Conservation (phyloP, 2,888 invertebrate genomes). For the Ormia ochracea region DNA sequence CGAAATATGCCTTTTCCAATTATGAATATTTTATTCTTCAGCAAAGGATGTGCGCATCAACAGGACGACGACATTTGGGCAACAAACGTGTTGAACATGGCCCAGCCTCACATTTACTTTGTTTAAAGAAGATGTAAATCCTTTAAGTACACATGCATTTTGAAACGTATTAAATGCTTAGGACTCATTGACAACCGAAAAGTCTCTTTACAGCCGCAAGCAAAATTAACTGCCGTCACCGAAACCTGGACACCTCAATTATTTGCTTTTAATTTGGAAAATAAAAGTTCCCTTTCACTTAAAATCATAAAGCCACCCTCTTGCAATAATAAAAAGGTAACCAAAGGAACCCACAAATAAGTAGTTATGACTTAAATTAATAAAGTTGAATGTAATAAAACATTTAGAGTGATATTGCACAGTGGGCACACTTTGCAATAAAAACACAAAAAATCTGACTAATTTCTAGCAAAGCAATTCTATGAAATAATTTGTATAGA, state of each 20-base stretch:
- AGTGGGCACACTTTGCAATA: too few relatives aligned
- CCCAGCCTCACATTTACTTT: background rate
- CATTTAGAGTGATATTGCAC: too few relatives aligned
- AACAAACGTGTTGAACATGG: background rate
- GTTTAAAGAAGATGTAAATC: background rate
- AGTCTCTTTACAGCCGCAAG: constrained; percentile 23
- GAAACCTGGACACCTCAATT: constrained; percentile 15
- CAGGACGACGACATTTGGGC: too few relatives aligned
- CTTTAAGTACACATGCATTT: background rate
- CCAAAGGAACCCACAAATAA: background rate
- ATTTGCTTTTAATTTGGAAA: constrained; percentile 13
- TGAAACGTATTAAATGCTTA: background rate
- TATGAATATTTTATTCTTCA: too few relatives aligned
- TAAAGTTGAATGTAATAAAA: too few relatives aligned
- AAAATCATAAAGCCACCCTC: background rate
- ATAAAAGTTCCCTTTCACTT: background rate
- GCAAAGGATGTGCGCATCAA: too few relatives aligned
- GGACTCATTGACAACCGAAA: constrained; percentile 15
- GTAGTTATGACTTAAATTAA: constrained; percentile 13
- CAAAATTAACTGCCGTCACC: constrained; percentile 47
- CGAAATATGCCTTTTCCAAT: too few relatives aligned
- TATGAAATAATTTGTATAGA: too few relatives aligned
- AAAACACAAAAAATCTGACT: too few relatives aligned
- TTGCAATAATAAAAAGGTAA: constrained; percentile 19
- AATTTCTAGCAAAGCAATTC: too few relatives aligned